Evolutionary conservation across 2,797 vertebrate species (phyloP).

Genomic region (Mergus octosetaceus): DNA sequence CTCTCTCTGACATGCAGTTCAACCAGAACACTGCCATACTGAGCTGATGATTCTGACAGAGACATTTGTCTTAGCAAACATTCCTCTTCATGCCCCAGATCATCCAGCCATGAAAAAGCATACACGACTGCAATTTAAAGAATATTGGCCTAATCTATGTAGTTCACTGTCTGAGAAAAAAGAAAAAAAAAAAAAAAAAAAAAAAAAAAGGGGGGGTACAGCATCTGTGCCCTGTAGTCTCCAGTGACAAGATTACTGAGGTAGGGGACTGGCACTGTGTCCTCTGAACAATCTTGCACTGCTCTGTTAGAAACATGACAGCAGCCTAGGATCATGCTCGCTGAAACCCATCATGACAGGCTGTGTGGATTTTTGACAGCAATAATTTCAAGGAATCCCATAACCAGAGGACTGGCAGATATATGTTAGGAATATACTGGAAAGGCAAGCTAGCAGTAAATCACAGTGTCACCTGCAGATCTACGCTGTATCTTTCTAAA

Average conservation of each 20-base stretch:
- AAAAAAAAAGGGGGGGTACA: neutral
- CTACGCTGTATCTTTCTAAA: neutral
- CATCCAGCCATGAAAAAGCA: slow-evolving; percentile 64
- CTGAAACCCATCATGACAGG: neutral
- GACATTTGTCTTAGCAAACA: slow-evolving; percentile 71
- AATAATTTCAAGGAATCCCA: neutral
- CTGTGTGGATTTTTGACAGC: neutral
- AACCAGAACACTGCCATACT: slow-evolving; percentile 66
- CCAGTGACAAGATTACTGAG: neutral
- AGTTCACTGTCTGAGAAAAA: slow-evolving; percentile 25
- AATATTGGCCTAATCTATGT: slow-evolving; percentile 59
- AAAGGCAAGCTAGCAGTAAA: neutral
- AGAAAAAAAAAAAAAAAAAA: neutral
- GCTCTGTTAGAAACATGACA: neutral
- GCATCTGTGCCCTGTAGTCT: neutral
- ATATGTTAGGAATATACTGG: neutral
- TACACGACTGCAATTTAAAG: slow-evolving; percentile 49
- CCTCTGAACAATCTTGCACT: neutral
- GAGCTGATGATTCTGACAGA: slow-evolving; percentile 60
- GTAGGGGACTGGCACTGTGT: neutral
- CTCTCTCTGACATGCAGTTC: slow-evolving; percentile 53
- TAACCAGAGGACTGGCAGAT: neutral
- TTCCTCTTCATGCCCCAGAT: slow-evolving; percentile 58
- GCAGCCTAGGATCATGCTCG: neutral
- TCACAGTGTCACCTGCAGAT: neutral